phyloP scores from a whole-genome alignment of 2,888 invertebrate genomes.

The Lingula anatina region DNA sequence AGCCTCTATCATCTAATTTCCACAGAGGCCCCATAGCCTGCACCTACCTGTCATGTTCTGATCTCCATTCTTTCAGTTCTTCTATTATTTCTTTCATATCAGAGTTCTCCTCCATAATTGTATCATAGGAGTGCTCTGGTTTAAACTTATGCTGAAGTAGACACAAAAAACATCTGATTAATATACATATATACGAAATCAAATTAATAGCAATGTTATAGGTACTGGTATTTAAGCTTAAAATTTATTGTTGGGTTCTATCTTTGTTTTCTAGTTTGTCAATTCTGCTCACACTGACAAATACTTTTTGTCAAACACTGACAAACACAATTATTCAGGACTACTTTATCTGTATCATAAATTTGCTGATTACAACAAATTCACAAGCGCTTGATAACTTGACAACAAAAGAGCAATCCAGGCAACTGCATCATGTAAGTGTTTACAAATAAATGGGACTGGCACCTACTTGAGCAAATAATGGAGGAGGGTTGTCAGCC shows the following conservation, averaged over 20 bases:
- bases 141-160: constrained; percentile 18
- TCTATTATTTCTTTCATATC: constrained; percentile 26
- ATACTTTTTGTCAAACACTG: neutral
- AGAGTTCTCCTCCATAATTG: constrained; percentile 19
- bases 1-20: neutral
- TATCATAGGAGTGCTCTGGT: constrained; percentile 24
- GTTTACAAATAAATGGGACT: too few relatives aligned
- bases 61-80: constrained; percentile 43
- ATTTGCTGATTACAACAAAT: too few relatives aligned
- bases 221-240: neutral
- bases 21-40: neutral
- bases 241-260: too few relatives aligned
- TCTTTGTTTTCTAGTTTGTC: too few relatives aligned
- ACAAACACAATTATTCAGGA: too few relatives aligned
- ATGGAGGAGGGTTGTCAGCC: too few relatives aligned
- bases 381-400: too few relatives aligned
- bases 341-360: too few relatives aligned
- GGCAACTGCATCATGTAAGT: too few relatives aligned
- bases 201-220: neutral
- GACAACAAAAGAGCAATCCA: too few relatives aligned
- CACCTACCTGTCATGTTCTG: constrained; percentile 35
- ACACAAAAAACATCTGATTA: too few relatives aligned
- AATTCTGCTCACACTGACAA: constrained; percentile 3
- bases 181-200: neutral
- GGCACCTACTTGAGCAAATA: too few relatives aligned